Percentiles rank a stretch among this genome's conserved stretches.
phyloP scores from a whole-genome alignment of 2,888 invertebrate species.

The Conistra vaccinii region DNA sequence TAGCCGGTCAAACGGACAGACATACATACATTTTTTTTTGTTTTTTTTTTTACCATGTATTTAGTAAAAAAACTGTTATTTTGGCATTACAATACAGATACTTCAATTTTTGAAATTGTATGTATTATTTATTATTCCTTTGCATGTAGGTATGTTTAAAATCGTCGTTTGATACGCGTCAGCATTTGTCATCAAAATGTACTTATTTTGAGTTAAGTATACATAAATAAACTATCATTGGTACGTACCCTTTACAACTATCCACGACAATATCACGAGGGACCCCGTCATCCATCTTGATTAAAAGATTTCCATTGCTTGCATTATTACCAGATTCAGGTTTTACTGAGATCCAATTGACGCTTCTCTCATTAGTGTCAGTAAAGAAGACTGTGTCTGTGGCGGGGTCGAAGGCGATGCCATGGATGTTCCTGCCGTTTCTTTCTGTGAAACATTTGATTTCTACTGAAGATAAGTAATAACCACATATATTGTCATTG shows the following conservation, averaged over 20 bases:
- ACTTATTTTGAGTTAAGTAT: too few species aligned
- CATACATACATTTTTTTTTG: too few species aligned
- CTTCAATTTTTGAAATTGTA: too few species aligned
- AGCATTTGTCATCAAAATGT: too few species aligned
- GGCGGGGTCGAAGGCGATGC: conserved; percentile 94
- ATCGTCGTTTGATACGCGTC: too few species aligned
- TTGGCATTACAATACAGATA: too few species aligned
- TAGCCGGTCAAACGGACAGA: too few species aligned
- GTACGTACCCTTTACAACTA: conserved; percentile 12
- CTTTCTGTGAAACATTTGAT: conserved; percentile 85
- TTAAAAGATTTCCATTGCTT: conserved; percentile 81
- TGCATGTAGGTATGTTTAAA: too few species aligned
- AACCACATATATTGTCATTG: conserved; percentile 93
- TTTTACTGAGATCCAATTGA: conserved; percentile 87
- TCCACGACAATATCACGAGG: conserved; percentile 7
- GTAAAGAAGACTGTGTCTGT: conserved; percentile 95
- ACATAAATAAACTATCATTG: not conserved
- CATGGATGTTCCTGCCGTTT: conserved; percentile 92
- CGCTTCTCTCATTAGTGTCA: conserved; percentile 78
- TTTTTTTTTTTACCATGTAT: too few species aligned
- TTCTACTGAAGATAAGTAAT: conserved; percentile 78
- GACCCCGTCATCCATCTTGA: conserved; percentile 75
- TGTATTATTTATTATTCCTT: too few species aligned
- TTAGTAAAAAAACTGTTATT: too few species aligned
- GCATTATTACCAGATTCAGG: conserved; percentile 72